These are phyloP conservation scores for Nephrocerus scutellatus DNA, from an alignment of 2,888 invertebrate genomes.

Conservation along the genomic window DNA sequence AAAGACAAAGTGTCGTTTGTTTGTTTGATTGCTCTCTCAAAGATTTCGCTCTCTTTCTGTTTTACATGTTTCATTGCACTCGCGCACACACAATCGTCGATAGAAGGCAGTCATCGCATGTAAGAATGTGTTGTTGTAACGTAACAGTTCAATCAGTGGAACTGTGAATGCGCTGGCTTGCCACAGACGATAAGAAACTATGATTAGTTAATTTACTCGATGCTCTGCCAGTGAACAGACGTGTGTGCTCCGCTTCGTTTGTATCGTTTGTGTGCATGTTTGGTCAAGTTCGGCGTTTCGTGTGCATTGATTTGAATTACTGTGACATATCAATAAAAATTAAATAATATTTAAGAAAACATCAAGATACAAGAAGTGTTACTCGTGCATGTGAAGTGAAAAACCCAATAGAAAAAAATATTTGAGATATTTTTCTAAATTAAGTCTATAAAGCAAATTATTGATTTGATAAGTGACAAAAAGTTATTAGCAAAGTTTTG, in stretches of 20 bases:
- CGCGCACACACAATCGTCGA: too few species aligned
- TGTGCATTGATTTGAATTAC: too few species aligned
- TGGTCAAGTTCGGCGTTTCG: slow-evolving; percentile 28
- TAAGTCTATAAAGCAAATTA: background rate
- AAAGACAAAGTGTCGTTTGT: slow-evolving; percentile 1
- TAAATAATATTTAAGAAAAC: slow-evolving; percentile 3
- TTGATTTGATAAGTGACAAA: background rate
- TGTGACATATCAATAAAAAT: background rate
- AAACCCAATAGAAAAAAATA: background rate
- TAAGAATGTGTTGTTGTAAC: background rate
- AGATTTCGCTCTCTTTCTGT: too few species aligned
- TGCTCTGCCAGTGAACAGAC: slow-evolving; percentile 46
- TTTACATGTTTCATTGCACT: too few species aligned
- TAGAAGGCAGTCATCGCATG: too few species aligned
- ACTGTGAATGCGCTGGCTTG: slow-evolving; percentile 28
- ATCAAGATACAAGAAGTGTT: slow-evolving; percentile 4
- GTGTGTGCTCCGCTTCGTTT: slow-evolving; percentile 21
- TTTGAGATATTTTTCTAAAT: background rate
- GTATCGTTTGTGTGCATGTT: background rate
- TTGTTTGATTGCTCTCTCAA: background rate
- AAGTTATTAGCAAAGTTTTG: slow-evolving; percentile 1
- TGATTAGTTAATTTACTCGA: slow-evolving; percentile 48
- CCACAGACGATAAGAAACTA: slow-evolving; percentile 40
- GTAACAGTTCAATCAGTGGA: slow-evolving; percentile 21
- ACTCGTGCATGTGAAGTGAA: slow-evolving; percentile 9